Evolutionary conservation across 2,797 vertebrate species (phyloP).

Genomic region (Mallotus villosus): DNA sequence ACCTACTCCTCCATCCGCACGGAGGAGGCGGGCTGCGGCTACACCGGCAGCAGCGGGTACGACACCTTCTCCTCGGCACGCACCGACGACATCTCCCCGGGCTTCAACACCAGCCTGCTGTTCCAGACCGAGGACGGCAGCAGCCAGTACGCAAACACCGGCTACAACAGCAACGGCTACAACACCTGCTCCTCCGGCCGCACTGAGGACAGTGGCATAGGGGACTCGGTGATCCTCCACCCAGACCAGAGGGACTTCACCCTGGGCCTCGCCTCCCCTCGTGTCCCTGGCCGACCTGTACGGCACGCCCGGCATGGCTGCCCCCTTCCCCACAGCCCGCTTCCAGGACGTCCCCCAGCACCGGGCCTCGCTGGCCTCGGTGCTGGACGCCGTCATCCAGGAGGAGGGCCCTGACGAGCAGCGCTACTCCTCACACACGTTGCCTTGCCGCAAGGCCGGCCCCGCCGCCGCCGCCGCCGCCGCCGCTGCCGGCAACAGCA

Average conservation of each 20-base stretch:
- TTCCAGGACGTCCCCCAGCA: conserved; percentile 61
- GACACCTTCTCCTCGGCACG: conserved; percentile 45
- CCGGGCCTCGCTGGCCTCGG: conserved; percentile 74
- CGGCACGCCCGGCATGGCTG: conserved; percentile 65
- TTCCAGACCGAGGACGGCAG: conserved; percentile 24
- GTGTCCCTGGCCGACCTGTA: conserved; percentile 72
- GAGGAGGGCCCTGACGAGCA: conserved; percentile 41
- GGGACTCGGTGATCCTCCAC: conserved; percentile 59
- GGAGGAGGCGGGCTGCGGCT: conserved; percentile 62
- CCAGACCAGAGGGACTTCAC: conserved; percentile 67
- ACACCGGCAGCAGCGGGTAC: conserved; percentile 38
- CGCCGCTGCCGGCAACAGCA: conserved; percentile 51
- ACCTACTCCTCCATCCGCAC: conserved; percentile 57
- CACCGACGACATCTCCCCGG: conserved; percentile 40
- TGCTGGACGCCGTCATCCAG: conserved; percentile 64
- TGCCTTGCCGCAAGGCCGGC: conserved; percentile 80
- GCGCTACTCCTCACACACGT: conserved; percentile 79
- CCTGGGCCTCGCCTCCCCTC: conserved; percentile 70
- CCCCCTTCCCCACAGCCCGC: conserved; percentile 66
- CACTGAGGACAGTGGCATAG: conserved; percentile 69
- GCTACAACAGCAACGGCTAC: conserved; percentile 32
- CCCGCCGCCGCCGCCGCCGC: conserved; percentile 29
- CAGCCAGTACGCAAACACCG: conserved; percentile 15
- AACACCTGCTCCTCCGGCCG: conserved; percentile 57
- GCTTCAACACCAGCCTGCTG: conserved; percentile 37